phyloP scores from a whole-genome alignment of 2,888 invertebrate species.

The Molorchus minor region DNA sequence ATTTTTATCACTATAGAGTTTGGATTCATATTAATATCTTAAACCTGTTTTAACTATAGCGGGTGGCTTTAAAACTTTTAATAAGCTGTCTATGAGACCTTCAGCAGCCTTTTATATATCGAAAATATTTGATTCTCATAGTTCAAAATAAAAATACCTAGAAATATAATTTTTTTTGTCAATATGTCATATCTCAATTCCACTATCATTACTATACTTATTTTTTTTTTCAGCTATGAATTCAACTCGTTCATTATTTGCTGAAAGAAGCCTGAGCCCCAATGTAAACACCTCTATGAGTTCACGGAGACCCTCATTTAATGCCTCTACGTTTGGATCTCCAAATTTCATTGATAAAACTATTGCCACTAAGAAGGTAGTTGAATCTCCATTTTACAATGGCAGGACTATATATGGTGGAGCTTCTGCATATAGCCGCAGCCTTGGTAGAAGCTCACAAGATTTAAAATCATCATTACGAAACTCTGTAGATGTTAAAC shows the following conservation, averaged over 20 bases:
- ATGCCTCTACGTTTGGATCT: constrained; percentile 61
- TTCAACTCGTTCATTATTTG: constrained; percentile 47
- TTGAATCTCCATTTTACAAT: constrained; percentile 77
- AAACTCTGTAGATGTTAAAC: constrained; percentile 63
- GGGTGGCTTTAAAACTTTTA: too few relatives aligned
- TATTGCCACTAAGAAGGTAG: constrained; percentile 60
- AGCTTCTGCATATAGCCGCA: constrained; percentile 68
- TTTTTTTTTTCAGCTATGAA: constrained; percentile 28
- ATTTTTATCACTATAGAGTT: too few relatives aligned
- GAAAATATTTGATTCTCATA: too few relatives aligned
- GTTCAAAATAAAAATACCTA: neutral
- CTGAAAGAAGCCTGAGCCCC: constrained; percentile 58
- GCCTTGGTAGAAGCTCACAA: constrained; percentile 41
- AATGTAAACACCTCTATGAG: constrained; percentile 59
- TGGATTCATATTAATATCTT: too few relatives aligned
- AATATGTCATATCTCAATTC: too few relatives aligned
- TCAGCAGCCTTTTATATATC: too few relatives aligned
- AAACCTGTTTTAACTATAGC: too few relatives aligned
- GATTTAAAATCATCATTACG: constrained; percentile 38
- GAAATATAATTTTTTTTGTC: neutral
- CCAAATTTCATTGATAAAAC: constrained; percentile 62
- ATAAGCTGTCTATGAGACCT: too few relatives aligned
- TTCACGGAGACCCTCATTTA: constrained; percentile 65
- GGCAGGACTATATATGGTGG: constrained; percentile 82
- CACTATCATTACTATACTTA: too few relatives aligned